phyloP scores from a whole-genome alignment of 1,140 invertebrate genomes.

The Pseudoatta argentina region DNA sequence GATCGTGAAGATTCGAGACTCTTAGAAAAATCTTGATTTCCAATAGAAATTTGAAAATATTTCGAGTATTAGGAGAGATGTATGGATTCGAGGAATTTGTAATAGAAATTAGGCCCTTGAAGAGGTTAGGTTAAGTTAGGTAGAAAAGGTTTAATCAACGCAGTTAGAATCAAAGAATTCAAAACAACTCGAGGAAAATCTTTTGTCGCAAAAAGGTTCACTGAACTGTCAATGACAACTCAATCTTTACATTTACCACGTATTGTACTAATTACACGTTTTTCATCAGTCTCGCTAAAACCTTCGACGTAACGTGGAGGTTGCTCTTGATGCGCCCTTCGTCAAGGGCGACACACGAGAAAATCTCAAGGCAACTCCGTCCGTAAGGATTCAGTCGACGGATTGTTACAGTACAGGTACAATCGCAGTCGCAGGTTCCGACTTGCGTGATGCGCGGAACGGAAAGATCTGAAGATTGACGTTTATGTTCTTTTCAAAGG shows the following conservation, averaged over 20 bases:
- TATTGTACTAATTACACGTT: neutral
- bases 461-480: neutral
- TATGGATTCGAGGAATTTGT: neutral
- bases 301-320: neutral
- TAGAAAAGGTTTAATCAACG: neutral
- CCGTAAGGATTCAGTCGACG: neutral
- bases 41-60: neutral
- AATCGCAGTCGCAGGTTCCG: neutral
- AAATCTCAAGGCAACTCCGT: neutral
- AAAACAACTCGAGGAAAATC: neutral
- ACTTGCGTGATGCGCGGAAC: neutral
- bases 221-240: neutral
- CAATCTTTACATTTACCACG: too few relatives aligned
- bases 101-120: neutral
- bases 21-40: neutral
- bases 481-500: slow-evolving; percentile 14
- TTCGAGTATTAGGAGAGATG: neutral
- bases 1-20: neutral
- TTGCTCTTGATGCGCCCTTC: neutral
- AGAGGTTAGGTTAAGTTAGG: neutral
- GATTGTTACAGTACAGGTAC: neutral
- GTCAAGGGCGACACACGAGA: neutral
- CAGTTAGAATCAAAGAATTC: neutral
- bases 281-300: neutral
- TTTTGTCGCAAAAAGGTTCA: neutral